Evolutionary conservation across 2,888 invertebrate genomes (phyloP).

Genomic region (Catocala fraxini): DNA sequence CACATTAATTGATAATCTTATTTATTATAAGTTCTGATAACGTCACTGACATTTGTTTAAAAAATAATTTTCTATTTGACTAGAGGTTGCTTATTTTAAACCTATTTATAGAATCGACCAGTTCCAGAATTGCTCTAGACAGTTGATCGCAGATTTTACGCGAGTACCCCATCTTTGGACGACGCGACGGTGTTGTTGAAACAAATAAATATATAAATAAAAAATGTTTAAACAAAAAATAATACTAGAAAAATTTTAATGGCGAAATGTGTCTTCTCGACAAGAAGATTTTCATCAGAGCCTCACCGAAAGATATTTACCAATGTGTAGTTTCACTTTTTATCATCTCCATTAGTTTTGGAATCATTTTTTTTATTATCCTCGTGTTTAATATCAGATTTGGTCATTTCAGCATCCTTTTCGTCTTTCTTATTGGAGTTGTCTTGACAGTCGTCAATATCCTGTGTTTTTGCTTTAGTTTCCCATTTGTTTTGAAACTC

Average conservation of each 20-base stretch:
- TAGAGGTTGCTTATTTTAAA: conserved; percentile 69
- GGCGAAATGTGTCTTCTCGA: conserved; percentile 44
- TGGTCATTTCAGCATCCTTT: conserved; percentile 60
- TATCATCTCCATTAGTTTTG: conserved; percentile 62
- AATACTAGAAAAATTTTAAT: conserved; percentile 64
- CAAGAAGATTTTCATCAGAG: conserved; percentile 44
- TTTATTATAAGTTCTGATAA: conserved; percentile 81
- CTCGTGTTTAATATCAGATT: conserved; percentile 60
- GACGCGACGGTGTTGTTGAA: conserved; percentile 44
- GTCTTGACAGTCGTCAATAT: conserved; percentile 57
- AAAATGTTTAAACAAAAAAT: conserved; percentile 64
- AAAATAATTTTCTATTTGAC: conserved; percentile 72
- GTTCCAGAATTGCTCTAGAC: conserved; percentile 40
- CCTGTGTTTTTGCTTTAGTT: conserved; percentile 64
- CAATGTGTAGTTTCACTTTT: conserved; percentile 56
- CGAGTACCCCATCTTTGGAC: conserved; percentile 25
- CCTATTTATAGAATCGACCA: conserved; percentile 52
- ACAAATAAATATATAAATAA: conserved; percentile 66
- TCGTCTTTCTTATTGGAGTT: conserved; percentile 62
- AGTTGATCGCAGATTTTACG: conserved; percentile 42
- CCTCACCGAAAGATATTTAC: conserved; percentile 34
- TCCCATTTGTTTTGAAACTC: conserved; percentile 79
- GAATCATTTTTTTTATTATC: conserved; percentile 64
- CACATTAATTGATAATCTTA: conserved; percentile 81
- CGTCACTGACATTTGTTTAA: conserved; percentile 83